A percentile compares a stretch with the other conserved stretches of the same genome.
Evolutionary conservation across 2,797 vertebrate species (phyloP).

Genomic region (Pelochelys cantorii): DNA sequence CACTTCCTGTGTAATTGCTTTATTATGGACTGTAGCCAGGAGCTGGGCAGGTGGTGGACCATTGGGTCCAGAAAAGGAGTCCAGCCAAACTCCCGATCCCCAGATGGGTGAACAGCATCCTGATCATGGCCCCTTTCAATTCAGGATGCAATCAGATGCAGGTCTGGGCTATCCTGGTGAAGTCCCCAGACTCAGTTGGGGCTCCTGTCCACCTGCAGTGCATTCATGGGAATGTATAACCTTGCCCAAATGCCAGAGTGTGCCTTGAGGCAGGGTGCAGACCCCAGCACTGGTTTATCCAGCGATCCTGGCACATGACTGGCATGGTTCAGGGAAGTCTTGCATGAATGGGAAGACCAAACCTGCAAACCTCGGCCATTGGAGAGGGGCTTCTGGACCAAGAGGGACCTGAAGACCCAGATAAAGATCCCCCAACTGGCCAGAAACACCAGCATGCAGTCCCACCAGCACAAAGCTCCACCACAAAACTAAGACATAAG

Average conservation of each 20-base stretch:
- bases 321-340: not conserved
- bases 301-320: not conserved
- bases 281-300: not conserved
- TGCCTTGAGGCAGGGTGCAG: not conserved
- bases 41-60: not conserved
- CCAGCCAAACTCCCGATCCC: too few species aligned
- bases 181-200: not conserved
- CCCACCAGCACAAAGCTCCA: too few species aligned
- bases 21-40: not conserved
- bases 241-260: not conserved
- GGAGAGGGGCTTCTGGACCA: not conserved
- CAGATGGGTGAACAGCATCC: not conserved
- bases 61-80: too few species aligned
- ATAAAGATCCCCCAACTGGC: not conserved
- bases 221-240: not conserved
- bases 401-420: not conserved
- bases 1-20: not conserved
- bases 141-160: not conserved
- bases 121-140: not conserved
- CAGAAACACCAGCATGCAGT: not conserved
- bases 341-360: not conserved
- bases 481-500: not conserved
- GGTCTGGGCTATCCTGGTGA: not conserved
- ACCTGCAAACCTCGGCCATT: not conserved
- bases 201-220: not conserved